phyloP scores from a whole-genome alignment of 2,113 vertebrate genomes.

The Ceyx melanurus region DNA sequence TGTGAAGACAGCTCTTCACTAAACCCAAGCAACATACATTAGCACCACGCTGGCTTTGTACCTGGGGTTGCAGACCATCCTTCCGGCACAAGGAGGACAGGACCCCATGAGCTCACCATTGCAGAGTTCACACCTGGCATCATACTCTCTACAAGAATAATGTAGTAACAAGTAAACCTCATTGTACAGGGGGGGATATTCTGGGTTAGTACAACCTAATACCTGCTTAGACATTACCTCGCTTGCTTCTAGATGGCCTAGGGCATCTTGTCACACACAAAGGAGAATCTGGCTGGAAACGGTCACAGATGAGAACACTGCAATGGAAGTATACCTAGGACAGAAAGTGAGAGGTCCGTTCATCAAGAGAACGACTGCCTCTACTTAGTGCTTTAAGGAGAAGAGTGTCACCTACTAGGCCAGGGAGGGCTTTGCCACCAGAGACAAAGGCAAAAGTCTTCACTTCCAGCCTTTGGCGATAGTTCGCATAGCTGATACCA shows the following conservation, averaged over 20 bases:
- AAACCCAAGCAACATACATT: neutral
- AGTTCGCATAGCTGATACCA: slow-evolving; percentile 47
- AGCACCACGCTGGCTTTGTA: neutral
- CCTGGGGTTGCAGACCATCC: slow-evolving; percentile 52
- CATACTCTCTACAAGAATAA: neutral
- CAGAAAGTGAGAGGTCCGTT: neutral
- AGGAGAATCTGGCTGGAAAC: slow-evolving; percentile 47
- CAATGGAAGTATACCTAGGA: slow-evolving; percentile 79
- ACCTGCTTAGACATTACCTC: slow-evolving; percentile 52
- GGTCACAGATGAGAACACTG: slow-evolving; percentile 66
- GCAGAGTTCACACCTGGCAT: neutral
- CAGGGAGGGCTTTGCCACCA: slow-evolving; percentile 8
- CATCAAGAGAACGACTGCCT: fast-evolving
- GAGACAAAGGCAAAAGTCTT: slow-evolving; percentile 78
- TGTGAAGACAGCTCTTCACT: no score
- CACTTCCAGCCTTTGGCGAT: slow-evolving; percentile 78
- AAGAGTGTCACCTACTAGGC: slow-evolving; percentile 50
- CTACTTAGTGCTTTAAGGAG: neutral
- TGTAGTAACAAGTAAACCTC: fast-evolving
- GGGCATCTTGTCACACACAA: slow-evolving; percentile 69
- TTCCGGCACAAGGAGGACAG: slow-evolving; percentile 65
- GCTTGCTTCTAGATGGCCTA: slow-evolving; percentile 12
- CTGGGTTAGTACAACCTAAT: neutral
- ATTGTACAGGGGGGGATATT: fast-evolving
- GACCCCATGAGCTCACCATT: slow-evolving; percentile 64